These are phyloP conservation scores for Dasypogon diadema DNA, from an alignment of 2,888 invertebrate species.

Conservation along the genomic window DNA sequence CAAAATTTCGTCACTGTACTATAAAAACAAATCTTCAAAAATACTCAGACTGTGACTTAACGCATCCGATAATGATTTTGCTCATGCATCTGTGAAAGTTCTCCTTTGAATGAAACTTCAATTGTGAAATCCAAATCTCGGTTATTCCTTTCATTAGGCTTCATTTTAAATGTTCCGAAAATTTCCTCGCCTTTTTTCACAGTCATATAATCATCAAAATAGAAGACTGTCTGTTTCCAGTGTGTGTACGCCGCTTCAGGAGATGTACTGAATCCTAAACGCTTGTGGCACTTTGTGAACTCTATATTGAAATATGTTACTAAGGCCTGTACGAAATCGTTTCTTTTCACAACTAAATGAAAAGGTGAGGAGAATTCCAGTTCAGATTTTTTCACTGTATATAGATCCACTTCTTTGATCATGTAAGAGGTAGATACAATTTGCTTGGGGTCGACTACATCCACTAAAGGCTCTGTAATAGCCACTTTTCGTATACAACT, in stretches of 20 bases:
- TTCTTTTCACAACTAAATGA: conserved; percentile 83
- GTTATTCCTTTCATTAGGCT: conserved; percentile 95
- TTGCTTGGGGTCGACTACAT: conserved; percentile 98
- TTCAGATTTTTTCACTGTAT: conserved; percentile 96
- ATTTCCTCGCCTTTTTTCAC: conserved; percentile 95
- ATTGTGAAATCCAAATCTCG: conserved; percentile 97
- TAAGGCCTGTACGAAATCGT: conserved; percentile 97
- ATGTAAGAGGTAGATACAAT: conserved; percentile 96
- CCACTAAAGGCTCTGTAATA: conserved; percentile 97
- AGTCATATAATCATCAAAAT: conserved; percentile 96
- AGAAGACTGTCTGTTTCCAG: conserved; percentile 98
- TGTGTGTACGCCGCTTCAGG: conserved; percentile 99
- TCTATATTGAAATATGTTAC: conserved; percentile 99
- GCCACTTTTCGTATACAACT: conserved; percentile 97
- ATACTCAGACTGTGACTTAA: conserved; percentile 69
- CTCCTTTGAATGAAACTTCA: conserved; percentile 92
- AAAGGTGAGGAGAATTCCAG: conserved; percentile 92
- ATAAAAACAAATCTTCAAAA: background rate
- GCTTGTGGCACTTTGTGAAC: conserved; percentile 99
- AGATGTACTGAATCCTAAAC: conserved; percentile 97
- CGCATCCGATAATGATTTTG: conserved; percentile 92
- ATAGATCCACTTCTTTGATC: conserved; percentile 97
- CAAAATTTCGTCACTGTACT: conserved; percentile 30
- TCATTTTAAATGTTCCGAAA: conserved; percentile 91
- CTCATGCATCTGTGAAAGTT: conserved; percentile 86